A percentile compares a stretch with the other conserved stretches of the same genome.
These are phyloP conservation scores for Galendromus occidentalis DNA, from an alignment of 1,140 invertebrate species.

Conservation along the genomic window DNA sequence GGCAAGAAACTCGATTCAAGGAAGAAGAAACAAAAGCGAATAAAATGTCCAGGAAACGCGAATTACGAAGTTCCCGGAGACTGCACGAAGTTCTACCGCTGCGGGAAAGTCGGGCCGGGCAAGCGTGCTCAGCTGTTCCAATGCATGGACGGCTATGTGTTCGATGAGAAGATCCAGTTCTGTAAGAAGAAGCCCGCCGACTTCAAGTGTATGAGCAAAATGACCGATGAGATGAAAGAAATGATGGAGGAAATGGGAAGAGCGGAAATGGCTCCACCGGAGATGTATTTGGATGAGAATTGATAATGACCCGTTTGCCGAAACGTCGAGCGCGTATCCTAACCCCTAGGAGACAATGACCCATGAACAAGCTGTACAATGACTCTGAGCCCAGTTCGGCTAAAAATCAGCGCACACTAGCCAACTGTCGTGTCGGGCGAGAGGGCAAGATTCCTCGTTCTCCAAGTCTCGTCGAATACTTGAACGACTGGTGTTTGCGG, in stretches of 20 bases:
- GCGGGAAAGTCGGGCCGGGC: conserved; percentile 18
- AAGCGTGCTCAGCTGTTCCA: conserved; percentile 8
- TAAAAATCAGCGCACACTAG: too few relatives aligned
- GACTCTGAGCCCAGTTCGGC: too few relatives aligned
- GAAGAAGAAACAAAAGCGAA: conserved; percentile 1
- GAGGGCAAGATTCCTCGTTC: too few relatives aligned
- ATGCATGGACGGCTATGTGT: conserved; percentile 3
- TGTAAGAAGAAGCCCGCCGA: conserved; percentile 2
- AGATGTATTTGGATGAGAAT: conserved; percentile 1
- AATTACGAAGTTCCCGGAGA: conserved; percentile 18
- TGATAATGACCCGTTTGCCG: too few relatives aligned
- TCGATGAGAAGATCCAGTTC: background rate
- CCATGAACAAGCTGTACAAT: too few relatives aligned
- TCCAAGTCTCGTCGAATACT: too few relatives aligned
- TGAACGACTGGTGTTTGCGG: too few relatives aligned
- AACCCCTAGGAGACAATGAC: too few relatives aligned
- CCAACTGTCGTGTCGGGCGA: too few relatives aligned
- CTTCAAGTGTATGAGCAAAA: background rate
- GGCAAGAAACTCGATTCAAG: background rate
- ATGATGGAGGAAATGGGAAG: conserved; percentile 8
- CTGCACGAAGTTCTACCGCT: conserved; percentile 21
- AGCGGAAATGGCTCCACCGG: background rate
- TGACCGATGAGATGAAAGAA: conserved; percentile 4
- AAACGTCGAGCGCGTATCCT: too few relatives aligned
- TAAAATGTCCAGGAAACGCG: background rate